Base-by-base conservation (phyloP, 2,797 vertebrate genomes). In the Apogon talboti region DNA sequence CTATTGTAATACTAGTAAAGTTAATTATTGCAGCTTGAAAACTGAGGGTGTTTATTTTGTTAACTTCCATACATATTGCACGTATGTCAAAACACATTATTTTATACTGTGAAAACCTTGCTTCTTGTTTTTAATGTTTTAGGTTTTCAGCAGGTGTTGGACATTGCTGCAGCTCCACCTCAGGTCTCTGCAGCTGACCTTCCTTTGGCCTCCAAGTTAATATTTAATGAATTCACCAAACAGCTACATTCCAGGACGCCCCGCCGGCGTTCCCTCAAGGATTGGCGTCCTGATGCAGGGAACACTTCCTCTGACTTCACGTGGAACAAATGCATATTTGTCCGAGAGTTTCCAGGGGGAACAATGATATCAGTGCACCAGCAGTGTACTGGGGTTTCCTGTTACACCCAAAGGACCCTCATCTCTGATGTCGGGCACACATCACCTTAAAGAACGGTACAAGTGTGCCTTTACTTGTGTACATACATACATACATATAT, bases 351-450 rank as follows among this genome's bases (percentile, higher is more conserved):
- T 89, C 82, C 81, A 83, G 40, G 46, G 78, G 85, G 81, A 92
- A 92, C 91, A 92, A 91, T 89, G 73, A 85, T 80, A 87, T 89
- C 86, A 85, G 78, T 24, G 11, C 74, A 83, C 73, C 73, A 55
- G 5, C 63, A 71, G 78, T 4, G 62, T 45, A 57, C 51, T 51
- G 64, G 53, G 74, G 83, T 81, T 90, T 93, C 90, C 89, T 88
- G 88, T 77, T 66, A 43, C 76, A 77, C 71, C 74, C 79, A 55
- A 37, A 74, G 64, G 70, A 79, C 78, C 55, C 61, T 77, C 63
- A 46, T 57, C 54, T 53, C 28, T 12, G 12, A 2, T n/a, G 14
- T 52, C 16, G 72, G 35, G 66, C 66, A 28, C 24, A 28, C 24
- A 28, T 28, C 6, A 28, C 24, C 24, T 28, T 28, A 28, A 28